Percentiles rank a stretch among this genome's conserved stretches.
Evolutionary conservation across 1,140 invertebrate species (phyloP).

Genomic region (Heterodera carotae): DNA sequence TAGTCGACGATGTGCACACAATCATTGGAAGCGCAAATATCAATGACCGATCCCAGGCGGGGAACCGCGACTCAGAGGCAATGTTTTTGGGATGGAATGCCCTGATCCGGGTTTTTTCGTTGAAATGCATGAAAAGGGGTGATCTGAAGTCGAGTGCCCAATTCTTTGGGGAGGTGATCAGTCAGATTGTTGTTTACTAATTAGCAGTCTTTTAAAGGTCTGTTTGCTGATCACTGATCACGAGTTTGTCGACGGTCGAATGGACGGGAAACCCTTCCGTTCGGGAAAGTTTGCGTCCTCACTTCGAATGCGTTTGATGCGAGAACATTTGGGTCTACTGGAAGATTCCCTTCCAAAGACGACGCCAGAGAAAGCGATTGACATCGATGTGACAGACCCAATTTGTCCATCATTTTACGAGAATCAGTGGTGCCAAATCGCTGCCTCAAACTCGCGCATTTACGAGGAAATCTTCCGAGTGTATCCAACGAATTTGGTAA

Average conservation of each 20-base stretch:
- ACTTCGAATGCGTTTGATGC: slow-evolving; percentile 80
- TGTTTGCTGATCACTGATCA: slow-evolving; percentile 71
- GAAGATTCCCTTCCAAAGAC: slow-evolving; percentile 48
- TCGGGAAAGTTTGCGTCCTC: slow-evolving; percentile 82
- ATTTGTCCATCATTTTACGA: slow-evolving; percentile 59
- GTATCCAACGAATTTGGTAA: slow-evolving; percentile 61
- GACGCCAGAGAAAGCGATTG: slow-evolving; percentile 24
- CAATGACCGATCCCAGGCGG: slow-evolving; percentile 89
- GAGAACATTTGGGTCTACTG: slow-evolving; percentile 80
- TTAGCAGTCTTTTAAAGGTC: slow-evolving; percentile 65
- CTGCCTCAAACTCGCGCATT: slow-evolving; percentile 61
- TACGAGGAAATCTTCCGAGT: slow-evolving; percentile 65
- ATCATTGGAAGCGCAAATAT: slow-evolving; percentile 93
- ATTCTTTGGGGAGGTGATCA: no score
- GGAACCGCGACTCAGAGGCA: slow-evolving; percentile 86
- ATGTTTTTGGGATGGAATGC: not conserved
- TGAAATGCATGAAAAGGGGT: no score
- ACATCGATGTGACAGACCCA: slow-evolving; percentile 59
- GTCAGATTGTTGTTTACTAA: not conserved
- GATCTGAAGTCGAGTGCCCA: no score
- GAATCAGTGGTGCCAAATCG: slow-evolving; percentile 62
- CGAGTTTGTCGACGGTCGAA: slow-evolving; percentile 76
- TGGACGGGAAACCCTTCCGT: slow-evolving; percentile 78
- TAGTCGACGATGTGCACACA: slow-evolving; percentile 83
- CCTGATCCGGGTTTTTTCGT: no score